phyloP scores from a whole-genome alignment of 2,797 vertebrate species.

The Tympanoctomys barrerae region DNA sequence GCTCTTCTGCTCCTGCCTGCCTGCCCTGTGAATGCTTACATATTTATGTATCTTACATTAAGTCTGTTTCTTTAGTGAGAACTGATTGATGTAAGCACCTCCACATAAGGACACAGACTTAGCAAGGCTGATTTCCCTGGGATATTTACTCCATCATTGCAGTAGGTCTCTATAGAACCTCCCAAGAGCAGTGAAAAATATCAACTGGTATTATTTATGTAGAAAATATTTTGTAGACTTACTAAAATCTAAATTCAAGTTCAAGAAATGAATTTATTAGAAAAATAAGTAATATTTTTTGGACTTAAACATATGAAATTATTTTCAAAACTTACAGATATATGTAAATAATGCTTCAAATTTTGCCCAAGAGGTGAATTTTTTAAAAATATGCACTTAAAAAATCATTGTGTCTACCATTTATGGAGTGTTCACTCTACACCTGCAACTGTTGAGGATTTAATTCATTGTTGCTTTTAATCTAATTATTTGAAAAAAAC shows the following conservation, averaged over 20 bases:
- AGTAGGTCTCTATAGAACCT: background rate
- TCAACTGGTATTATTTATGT: background rate
- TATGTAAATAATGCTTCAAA: background rate
- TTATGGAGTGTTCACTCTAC: background rate
- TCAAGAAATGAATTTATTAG: conserved; percentile 10
- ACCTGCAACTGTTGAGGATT: background rate
- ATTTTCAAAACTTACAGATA: conserved; percentile 24
- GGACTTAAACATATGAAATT: conserved; percentile 37
- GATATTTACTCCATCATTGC: conserved; percentile 9
- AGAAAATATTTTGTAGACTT: background rate
- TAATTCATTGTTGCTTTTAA: conserved; percentile 33
- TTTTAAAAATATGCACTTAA: background rate
- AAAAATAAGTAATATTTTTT: conserved; percentile 40
- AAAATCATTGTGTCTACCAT: background rate
- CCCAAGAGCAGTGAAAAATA: background rate
- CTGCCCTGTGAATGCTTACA: background rate
- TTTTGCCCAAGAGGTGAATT: background rate
- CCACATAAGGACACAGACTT: background rate
- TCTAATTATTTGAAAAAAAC: background rate
- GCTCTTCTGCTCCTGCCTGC: background rate
- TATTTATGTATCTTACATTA: background rate
- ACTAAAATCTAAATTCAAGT: conserved; percentile 58
- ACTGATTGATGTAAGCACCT: background rate
- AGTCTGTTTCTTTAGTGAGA: background rate
- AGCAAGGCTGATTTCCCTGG: conserved; percentile 24